Conservation (phyloP, 2,113 vertebrate species). For the Sprattus sprattus region DNA sequence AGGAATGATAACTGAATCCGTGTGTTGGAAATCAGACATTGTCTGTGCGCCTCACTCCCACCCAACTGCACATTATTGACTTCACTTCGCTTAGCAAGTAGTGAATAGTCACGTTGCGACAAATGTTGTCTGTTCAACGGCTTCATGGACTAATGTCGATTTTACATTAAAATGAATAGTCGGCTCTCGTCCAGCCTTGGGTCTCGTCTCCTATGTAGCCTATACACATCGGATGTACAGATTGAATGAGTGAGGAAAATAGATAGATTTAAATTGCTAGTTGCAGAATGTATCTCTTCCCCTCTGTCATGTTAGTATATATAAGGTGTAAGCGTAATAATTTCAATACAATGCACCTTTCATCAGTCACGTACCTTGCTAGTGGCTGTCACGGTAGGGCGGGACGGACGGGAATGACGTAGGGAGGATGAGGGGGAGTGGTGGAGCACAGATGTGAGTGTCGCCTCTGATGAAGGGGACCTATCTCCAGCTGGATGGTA, state of each 20-base stretch:
- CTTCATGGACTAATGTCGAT: background rate
- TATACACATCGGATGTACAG: background rate
- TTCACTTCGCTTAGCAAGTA: background rate
- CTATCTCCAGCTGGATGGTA: conserved; percentile 51
- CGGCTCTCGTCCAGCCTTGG: background rate
- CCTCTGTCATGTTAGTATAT: background rate
- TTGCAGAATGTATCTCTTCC: background rate
- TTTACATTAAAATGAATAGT: background rate
- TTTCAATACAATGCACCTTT: background rate
- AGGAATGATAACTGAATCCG: conserved; percentile 73
- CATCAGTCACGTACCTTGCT: conserved; percentile 53
- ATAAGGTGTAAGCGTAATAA: conserved; percentile 15
- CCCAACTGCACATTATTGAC: conserved; percentile 4
- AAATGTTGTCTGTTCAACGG: background rate
- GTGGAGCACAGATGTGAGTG: conserved; percentile 47
- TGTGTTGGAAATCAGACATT: conserved; percentile 50
- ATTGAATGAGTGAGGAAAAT: background rate
- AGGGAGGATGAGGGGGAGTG: conserved; percentile 25
- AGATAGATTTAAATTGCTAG: background rate
- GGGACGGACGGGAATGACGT: conserved; percentile 53
- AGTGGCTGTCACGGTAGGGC: conserved; percentile 29
- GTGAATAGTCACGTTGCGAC: background rate
- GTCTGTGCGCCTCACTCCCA: conserved; percentile 21
- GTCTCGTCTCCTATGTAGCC: background rate
- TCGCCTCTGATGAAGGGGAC: conserved; percentile 41